Percentiles rank a stretch among this genome's conserved stretches.
Conservation (phyloP, 2,113 vertebrate genomes). For the Vulpes vulpes region DNA sequence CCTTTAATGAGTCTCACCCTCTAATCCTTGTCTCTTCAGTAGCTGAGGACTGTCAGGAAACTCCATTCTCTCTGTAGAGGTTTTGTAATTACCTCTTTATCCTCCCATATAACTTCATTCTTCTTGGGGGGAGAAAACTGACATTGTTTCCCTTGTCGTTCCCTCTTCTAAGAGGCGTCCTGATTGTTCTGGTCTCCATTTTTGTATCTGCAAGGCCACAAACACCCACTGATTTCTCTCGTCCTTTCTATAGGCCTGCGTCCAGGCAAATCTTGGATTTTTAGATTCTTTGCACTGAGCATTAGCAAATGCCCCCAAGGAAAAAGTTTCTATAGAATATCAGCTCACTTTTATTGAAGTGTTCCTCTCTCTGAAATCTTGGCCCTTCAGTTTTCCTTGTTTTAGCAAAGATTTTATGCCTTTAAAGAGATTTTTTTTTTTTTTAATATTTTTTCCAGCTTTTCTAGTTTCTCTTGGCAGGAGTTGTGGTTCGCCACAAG, state of each 20-base stretch:
- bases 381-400: not conserved
- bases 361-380: not conserved
- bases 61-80: not conserved
- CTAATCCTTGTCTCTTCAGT: not conserved
- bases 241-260: not conserved
- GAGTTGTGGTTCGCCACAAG: not conserved
- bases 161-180: not conserved
- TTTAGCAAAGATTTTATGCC: not conserved
- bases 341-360: not conserved
- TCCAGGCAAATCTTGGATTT: not conserved
- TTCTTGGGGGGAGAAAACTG: not conserved
- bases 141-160: not conserved
- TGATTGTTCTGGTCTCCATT: not conserved
- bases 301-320: not conserved
- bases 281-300: not conserved
- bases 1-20: not conserved
- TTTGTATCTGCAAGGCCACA: not conserved
- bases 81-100: not conserved
- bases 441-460: not conserved
- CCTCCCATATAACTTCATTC: not conserved
- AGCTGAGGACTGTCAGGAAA: not conserved
- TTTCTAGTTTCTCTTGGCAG: not conserved
- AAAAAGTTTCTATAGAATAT: not conserved
- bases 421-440: not conserved
- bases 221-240: not conserved